Evolutionary conservation across 2,797 vertebrate species (phyloP), one percentile per base, ranked within the genome.

Genomic region (Ctenochaetus hawaiiensis): DNA sequence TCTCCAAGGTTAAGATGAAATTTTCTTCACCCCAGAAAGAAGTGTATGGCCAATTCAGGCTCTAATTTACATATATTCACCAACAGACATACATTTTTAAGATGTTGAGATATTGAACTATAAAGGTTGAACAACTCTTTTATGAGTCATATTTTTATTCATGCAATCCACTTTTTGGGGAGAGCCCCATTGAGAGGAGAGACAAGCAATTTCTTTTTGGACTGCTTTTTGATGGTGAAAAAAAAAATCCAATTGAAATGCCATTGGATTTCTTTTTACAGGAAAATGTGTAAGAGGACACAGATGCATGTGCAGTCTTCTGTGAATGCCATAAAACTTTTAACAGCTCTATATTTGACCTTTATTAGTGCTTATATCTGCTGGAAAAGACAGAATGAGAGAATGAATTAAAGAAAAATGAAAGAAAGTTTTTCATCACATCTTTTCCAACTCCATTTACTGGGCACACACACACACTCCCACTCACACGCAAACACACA

Each of bases 101-200:
- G 26, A 71, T 65, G 26, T 34, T 30, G 49, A 71, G 63, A 81
- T 39, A 62, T 56, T 30, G 12, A 57, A 81, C 62, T 48, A 45
- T 59, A 71, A 56, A 74, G 59, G 41, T 34, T 68, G 49, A 83
- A 65, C 4, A 39, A 56, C 54, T 82, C 22, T 60, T 63, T 61
- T 20, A 81, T 69, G 41, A 87, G 87, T 59, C 34, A 34, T 72
- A 77, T 86, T 84, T 8, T 76, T 75, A 87, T 84, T 77, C 60
- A 67, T 75, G 54, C 48, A 87, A 86, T 87, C 84, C 69, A 86
- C 44, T 89, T 82, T 84, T 80, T 57, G 37, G 49, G 48, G 54
- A 49, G 47, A 71, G 53, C 0, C 1, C 0, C 66, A 76, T 74
- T 52, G n/a, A 82, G 79, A 81, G 67, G 48, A 64, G 59, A 54